These are phyloP conservation scores for Euproctis similis DNA, from an alignment of 2,888 invertebrate genomes.

Conservation along the genomic window DNA sequence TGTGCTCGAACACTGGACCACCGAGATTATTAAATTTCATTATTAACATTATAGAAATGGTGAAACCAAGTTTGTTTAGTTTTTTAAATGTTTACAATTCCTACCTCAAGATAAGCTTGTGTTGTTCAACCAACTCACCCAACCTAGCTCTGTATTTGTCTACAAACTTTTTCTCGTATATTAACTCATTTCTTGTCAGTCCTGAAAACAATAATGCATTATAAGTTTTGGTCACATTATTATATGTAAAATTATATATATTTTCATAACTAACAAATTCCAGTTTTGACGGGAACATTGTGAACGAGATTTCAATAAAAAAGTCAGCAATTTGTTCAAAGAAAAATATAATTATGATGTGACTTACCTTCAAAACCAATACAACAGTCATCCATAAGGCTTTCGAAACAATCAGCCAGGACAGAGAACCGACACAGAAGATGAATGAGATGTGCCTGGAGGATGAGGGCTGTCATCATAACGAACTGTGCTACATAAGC, in stretches of 20 bases:
- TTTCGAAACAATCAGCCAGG: conserved; percentile 49
- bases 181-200: conserved; percentile 22
- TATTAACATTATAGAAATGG: no score
- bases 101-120: conserved; percentile 50
- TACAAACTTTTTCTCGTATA: conserved; percentile 32
- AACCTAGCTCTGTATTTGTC: conserved; percentile 37
- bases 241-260: no score
- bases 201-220: conserved; percentile 32
- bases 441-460: conserved; percentile 52
- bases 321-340: no score
- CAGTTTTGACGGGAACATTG: no score
- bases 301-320: no score
- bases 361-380: conserved; percentile 29
- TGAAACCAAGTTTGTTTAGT: no score
- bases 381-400: conserved; percentile 40
- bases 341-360: no score
- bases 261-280: no score
- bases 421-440: conserved; percentile 52
- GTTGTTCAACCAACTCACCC: conserved; percentile 48
- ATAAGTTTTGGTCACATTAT: no score
- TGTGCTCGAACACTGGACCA: no score
- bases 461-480: conserved; percentile 50
- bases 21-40: no score
- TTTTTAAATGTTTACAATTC: no score
- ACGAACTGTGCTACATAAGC: conserved; percentile 45